Percentiles rank a stretch among this genome's conserved stretches.
These are phyloP conservation scores for Samia ricini DNA, from an alignment of 1,140 invertebrate genomes.

Conservation along the genomic window DNA sequence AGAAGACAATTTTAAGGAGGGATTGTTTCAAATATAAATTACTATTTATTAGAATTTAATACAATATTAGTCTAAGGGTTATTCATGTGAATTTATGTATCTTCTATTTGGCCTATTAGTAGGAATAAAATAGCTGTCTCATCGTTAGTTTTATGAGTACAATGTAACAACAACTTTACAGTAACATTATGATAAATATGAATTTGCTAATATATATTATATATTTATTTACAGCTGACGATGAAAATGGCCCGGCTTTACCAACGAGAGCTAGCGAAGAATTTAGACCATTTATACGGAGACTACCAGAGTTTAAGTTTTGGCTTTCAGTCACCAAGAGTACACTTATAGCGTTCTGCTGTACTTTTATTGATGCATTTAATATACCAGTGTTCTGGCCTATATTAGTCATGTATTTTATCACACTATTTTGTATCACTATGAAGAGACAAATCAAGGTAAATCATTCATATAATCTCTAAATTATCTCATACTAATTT, in stretches of 20 bases:
- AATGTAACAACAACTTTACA: no score
- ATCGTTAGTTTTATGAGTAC: no score
- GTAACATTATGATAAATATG: no score
- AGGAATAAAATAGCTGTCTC: no score
- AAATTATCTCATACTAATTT: constrained; percentile 4
- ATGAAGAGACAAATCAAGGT: constrained; percentile 99
- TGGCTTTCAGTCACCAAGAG: constrained; percentile 99
- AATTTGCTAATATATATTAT: not conserved
- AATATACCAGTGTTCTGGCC: constrained; percentile 99
- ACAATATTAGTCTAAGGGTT: no score
- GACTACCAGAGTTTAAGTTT: constrained; percentile 99
- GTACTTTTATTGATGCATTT: constrained; percentile 98
- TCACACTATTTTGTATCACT: constrained; percentile 98
- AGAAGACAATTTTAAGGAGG: no score
- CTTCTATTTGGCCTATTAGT: no score
- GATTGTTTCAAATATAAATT: no score
- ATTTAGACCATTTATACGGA: constrained; percentile 98
- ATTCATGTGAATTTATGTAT: no score
- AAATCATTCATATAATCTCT: constrained; percentile 21
- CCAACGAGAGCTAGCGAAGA: constrained; percentile 97
- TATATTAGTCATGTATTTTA: constrained; percentile 99
- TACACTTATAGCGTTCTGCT: constrained; percentile 93
- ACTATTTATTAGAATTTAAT: no score
- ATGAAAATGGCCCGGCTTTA: constrained; percentile 93
- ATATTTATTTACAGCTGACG: constrained; percentile 58